Base-by-base conservation (phyloP, 2,797 vertebrate species). In the Acanthopagrus latus region DNA sequence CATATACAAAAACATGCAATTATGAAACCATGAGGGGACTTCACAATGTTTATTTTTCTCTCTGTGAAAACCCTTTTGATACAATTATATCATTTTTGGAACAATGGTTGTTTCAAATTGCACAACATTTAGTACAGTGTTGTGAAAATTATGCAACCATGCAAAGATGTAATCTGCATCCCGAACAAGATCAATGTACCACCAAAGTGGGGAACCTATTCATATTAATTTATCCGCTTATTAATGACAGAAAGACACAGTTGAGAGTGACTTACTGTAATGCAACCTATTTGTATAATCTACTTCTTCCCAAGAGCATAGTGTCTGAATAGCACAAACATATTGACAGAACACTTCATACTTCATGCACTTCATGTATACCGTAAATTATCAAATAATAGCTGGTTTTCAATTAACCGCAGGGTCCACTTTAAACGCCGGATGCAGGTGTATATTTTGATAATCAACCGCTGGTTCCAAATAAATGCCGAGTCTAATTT, bases 91-190 rank as follows among this genome's bases (percentile, higher is more conserved):
- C n/a, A 62, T 76, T 58, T 72, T 80, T 20, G 46, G 7, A 76
- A 82, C 46, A 83, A 62, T 67, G 47, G 44, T 80, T 78, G 69
- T 48, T 81, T 86, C 23, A 82, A 80, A 86, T 58, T 72, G 67
- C 9, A 38, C 55, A 64, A 60, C 54, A 71, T 70, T 83, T 76
- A 66, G 88, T 76, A 80, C 38, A 87, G 50, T 79, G 51, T 64
- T 29, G 84, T 79, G 71, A 76, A 80, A 74, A 70, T 81, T 73
- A 81, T 69, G 64, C 69, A 78, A 48, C 68, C 62, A 82, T 33
- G 33, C 54, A 68, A 52, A 82, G 74, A 87, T 86, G 76, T 81
- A 89, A 89, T 91, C 84, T 82, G 74, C 82, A 86, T 90, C 43
- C 52, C 82, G 82, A 83, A 91, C 74, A 75, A 6, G 79, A 92